Conservation (phyloP, 2,113 vertebrate genomes). For the Excalfactoria chinensis region DNA sequence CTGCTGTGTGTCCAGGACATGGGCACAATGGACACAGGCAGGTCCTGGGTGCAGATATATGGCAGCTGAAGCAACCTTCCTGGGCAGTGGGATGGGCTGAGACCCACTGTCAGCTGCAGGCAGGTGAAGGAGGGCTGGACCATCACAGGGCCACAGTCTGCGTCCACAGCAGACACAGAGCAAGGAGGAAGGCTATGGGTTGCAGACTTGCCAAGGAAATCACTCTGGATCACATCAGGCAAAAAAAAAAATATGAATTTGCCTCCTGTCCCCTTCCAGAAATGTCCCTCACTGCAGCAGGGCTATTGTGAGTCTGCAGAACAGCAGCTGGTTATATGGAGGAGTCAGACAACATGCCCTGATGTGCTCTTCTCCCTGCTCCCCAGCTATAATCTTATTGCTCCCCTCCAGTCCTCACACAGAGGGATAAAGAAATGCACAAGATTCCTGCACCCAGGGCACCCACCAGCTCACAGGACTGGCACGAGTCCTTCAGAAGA, state of each 20-base stretch:
- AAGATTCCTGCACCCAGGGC: not conserved
- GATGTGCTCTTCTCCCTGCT: not conserved
- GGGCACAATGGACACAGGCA: fast-evolving
- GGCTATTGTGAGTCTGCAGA: not conserved
- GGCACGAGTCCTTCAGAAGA: not conserved
- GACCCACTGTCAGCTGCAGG: fast-evolving
- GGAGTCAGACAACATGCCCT: not conserved
- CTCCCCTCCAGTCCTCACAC: not conserved
- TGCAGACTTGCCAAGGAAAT: not conserved
- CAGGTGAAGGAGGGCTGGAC: not conserved
- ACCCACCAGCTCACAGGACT: not conserved
- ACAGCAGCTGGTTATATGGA: not conserved
- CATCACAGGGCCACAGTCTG: not conserved
- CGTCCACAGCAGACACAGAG: not conserved
- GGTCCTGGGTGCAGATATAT: not conserved
- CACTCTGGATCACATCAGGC: not conserved
- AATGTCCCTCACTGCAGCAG: not conserved
- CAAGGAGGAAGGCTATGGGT: not conserved
- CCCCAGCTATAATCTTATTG: not conserved
- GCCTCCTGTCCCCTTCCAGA: not conserved
- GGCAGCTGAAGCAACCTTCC: not conserved
- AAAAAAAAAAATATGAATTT: not conserved
- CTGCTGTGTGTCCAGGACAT: not conserved
- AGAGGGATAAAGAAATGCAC: not conserved
- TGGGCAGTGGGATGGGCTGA: not conserved